Evolutionary conservation across 1,140 invertebrate species (phyloP), one percentile per base, ranked within the genome.

Genomic region (Samia ricini): DNA sequence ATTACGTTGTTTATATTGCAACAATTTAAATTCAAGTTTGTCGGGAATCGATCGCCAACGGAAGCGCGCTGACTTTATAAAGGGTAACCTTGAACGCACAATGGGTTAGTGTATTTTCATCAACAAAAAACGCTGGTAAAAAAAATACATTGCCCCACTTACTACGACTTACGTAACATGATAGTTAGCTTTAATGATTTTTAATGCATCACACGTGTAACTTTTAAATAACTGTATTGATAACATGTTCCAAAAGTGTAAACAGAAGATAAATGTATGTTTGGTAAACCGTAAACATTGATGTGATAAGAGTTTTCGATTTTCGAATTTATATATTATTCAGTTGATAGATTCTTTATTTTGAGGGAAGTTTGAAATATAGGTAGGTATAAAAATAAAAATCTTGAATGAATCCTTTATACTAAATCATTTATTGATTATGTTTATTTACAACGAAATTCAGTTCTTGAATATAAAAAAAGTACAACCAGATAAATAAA

Each of bases 11-110:
- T 24, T 18, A 2, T 26, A 26, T 56, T 56, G 24, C 55, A 56
- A 61, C 18, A 10, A 29, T 54, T 60, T 21, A 61, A 20, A 42
- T 61, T 61, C 61, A 56, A 51, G 24, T 63, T 56, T 52, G 63
- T 48, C 56, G 24, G 20, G 49, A 33, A 49, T 51, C 59, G 22
- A 42, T 56, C 48, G 62, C 60, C 61, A 74, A 60, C 82, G 82
- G 82, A 86, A 85, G 77, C 72, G 61, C 72, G 77, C 64, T 63
- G 75, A 76, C 77, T 83, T 80, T 77, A 84, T 83, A 76, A n/a
- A 78, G 73, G 79, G 81, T 89, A 82, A 81, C 86, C 86, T 89
- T 89, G 83, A 65, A 49, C 55, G 63, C 64, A 86, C 84, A 87
- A 89, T 85, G 77, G 71, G 66, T 79, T 80, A 77, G 55, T 83